A percentile compares a stretch with the other conserved stretches of the same genome.
These are phyloP conservation scores for Heliconius eleuchia DNA, from an alignment of 1,140 invertebrate genomes.

Conservation along the genomic window DNA sequence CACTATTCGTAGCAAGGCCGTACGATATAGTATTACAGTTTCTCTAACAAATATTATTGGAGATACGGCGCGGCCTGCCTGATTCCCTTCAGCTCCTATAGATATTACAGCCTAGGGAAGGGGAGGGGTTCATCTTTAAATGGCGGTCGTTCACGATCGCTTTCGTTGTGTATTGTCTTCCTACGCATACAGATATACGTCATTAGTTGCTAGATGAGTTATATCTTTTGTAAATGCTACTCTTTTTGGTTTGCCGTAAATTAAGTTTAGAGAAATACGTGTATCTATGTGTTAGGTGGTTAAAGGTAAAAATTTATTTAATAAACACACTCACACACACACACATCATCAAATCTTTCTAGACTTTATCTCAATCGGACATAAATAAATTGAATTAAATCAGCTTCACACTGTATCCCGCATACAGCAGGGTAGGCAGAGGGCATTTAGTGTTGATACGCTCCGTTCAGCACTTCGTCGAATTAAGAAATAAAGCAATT, in stretches of 20 bases:
- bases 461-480: too few species aligned
- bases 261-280: not conserved
- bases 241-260: not conserved
- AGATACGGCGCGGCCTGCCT: slow-evolving; percentile 43
- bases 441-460: too few species aligned
- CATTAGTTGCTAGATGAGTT: slow-evolving; percentile 43
- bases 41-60: slow-evolving; percentile 55
- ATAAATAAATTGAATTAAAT: too few species aligned
- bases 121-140: slow-evolving; percentile 43
- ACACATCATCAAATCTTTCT: too few species aligned
- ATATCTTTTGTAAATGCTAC: not conserved
- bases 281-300: not conserved
- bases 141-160: slow-evolving; percentile 49
- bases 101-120: slow-evolving; percentile 16
- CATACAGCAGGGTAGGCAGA: too few species aligned
- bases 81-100: slow-evolving; percentile 34
- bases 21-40: slow-evolving; percentile 73
- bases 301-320: too few species aligned
- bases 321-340: too few species aligned
- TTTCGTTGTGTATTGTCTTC: slow-evolving; percentile 51
- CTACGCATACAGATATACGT: slow-evolving; percentile 59
- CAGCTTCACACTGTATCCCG: too few species aligned
- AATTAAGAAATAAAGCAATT: too few species aligned
- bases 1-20: slow-evolving; percentile 77
- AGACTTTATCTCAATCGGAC: too few species aligned